Conservation (phyloP, 2,113 vertebrate genomes). For the Oryzias woworae region DNA sequence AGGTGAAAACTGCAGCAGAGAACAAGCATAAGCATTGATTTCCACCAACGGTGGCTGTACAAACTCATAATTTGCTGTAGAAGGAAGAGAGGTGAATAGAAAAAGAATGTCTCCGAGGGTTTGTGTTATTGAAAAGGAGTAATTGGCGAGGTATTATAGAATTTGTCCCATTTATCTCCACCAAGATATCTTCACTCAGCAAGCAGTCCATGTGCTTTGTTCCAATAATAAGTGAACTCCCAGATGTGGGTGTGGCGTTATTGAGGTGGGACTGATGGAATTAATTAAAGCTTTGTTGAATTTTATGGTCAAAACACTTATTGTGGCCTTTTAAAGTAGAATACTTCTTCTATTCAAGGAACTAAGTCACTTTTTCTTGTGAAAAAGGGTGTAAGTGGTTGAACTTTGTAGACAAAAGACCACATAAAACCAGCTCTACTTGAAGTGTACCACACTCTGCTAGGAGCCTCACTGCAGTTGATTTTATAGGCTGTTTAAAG, state of each 20-base stretch:
- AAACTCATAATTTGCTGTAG: conserved; percentile 3
- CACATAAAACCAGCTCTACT: conserved; percentile 25
- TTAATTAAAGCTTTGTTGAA: not conserved
- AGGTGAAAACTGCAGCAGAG: conserved; percentile 34
- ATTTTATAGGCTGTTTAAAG: conserved; percentile 31
- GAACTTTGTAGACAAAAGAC: conserved; percentile 21
- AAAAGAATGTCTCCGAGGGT: conserved; percentile 24
- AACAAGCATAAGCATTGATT: conserved; percentile 58
- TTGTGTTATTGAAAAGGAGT: conserved; percentile 47
- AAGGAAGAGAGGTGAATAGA: conserved; percentile 1
- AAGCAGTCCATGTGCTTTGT: not conserved
- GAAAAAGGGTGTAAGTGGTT: conserved; percentile 20
- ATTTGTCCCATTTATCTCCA: conserved; percentile 26
- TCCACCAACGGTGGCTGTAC: conserved; percentile 34
- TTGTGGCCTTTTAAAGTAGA: not conserved
- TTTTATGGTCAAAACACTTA: not conserved
- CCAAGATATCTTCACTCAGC: not conserved
- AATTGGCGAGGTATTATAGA: conserved; percentile 38
- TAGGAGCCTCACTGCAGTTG: conserved; percentile 2
- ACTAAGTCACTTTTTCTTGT: not conserved
- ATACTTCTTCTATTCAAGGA: not conserved
- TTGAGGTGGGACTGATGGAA: conserved; percentile 7
- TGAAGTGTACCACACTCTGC: conserved; percentile 12
- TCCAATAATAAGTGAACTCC: conserved; percentile 10
- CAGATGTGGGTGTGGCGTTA: not conserved